Evolutionary conservation across 2,113 vertebrate species (phyloP), one percentile per base, ranked within the genome.

Genomic region (Ranitomeya imitator): DNA sequence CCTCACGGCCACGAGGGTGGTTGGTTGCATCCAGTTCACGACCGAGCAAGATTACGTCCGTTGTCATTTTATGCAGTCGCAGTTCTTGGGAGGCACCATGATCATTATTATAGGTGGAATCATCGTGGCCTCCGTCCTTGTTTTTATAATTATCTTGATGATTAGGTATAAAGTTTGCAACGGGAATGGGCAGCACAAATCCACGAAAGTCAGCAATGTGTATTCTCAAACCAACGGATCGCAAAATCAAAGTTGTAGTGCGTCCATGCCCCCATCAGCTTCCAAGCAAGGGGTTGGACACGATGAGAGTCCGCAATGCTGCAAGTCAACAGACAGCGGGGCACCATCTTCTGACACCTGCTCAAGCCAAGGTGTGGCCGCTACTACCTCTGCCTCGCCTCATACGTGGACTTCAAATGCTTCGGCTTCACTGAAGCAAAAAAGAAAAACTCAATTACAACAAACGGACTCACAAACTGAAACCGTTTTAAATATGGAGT

Each of bases 121-220:
- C 91, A 99, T 99, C 0, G 99, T 99, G 87, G 97, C 98, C 0
- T 99, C 99, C 0, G 98, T 99, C 90, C 96, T 99, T 1, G 96
- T 99, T 90, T 99, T 99, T 94, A 99, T 99, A 94, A 98, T 99
- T 91, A 99, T 99, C 93, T 96, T 99, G 85, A 99, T 99, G 99
- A 99, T 99, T 91, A 97, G 99, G 55, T 99, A 99, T 94, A 99
- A 98, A 93, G 98, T 99, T 91, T 99, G 98, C 51, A 99, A 98
- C 93, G 95, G 92, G 55, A 96, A 97, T 0, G 96, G 97, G 51
- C 92, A 94, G 31, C 97, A 96, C 83, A 99, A 99, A 93, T 97
- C 94, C 11, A 93, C 97, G 77, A 92, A 97, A 94, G 96, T 97
- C 85, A 97, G 96, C 93, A 97, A 97, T 7, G 96, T 98, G 79